Evolutionary conservation across 2,888 invertebrate genomes (phyloP).

Genomic region (Mesorhabditis spiculigera): DNA sequence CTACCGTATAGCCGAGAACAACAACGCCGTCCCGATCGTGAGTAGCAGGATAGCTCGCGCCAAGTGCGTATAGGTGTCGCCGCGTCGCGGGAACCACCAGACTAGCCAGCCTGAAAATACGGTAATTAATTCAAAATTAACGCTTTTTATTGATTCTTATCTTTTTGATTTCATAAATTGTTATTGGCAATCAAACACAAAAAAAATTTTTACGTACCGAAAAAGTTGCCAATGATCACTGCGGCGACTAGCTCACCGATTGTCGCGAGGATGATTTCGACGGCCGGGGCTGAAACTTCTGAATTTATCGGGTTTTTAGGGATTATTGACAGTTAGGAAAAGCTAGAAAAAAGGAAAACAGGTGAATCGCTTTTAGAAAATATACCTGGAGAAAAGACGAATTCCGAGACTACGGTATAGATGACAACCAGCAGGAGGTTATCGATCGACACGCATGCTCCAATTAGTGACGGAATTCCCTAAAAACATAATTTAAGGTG

Average conservation of each 20-base stretch:
- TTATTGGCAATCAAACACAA: neutral
- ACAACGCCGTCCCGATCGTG: conserved; percentile 21
- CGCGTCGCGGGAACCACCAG: conserved; percentile 28
- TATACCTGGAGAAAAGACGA: neutral
- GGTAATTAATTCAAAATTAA: neutral
- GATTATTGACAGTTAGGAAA: too few species aligned
- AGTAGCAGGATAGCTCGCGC: conserved; percentile 26
- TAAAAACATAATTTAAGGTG: neutral
- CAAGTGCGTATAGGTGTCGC: conserved; percentile 28
- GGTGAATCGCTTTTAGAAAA: too few species aligned
- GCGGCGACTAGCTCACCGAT: neutral
- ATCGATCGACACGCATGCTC: neutral
- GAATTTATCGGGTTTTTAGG: too few species aligned
- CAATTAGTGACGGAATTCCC: conserved; percentile 1
- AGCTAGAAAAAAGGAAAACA: too few species aligned
- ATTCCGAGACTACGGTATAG: neutral
- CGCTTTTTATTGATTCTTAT: too few species aligned
- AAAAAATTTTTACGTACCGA: neutral
- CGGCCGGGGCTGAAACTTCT: neutral
- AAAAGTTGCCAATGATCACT: neutral
- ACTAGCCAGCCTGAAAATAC: conserved; percentile 22
- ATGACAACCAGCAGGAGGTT: neutral
- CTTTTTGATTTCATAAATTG: neutral
- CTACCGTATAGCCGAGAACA: conserved; percentile 16
- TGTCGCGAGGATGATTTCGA: neutral